phyloP scores from a whole-genome alignment of 2,888 invertebrate species.

The Stratiomys singularior region DNA sequence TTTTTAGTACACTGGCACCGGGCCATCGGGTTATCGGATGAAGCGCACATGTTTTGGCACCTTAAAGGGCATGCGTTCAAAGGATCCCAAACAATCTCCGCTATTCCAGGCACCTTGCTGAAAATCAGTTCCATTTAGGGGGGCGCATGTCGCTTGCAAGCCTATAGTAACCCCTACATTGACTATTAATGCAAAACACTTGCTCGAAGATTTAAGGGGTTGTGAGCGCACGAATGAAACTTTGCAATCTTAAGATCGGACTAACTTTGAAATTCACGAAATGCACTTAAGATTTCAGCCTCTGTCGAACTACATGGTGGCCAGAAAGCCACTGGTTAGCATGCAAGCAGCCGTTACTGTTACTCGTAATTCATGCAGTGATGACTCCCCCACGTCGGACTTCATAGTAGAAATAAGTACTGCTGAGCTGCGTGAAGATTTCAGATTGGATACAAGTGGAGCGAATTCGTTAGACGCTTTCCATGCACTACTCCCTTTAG shows the following conservation, averaged over 20 bases:
- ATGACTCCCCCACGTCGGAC: not conserved
- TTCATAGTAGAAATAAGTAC: not conserved
- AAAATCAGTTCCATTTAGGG: not conserved
- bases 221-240: not conserved
- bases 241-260: not conserved
- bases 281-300: not conserved
- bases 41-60: slow-evolving; percentile 27
- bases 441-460: too few relatives aligned
- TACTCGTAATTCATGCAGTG: not conserved
- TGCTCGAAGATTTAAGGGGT: not conserved
- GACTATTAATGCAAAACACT: not conserved
- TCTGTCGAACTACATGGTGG: not conserved
- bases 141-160: not conserved
- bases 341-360: not conserved
- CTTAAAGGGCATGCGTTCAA: slow-evolving; percentile 20
- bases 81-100: not conserved
- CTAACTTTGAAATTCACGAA: not conserved
- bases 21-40: slow-evolving; percentile 18
- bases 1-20: not conserved
- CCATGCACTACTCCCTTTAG: too few relatives aligned
- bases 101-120: not conserved
- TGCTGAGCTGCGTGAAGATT: too few relatives aligned
- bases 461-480: too few relatives aligned
- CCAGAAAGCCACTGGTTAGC: not conserved
- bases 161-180: not conserved